Conservation (phyloP, 2,888 invertebrate genomes). For the Actias luna region DNA sequence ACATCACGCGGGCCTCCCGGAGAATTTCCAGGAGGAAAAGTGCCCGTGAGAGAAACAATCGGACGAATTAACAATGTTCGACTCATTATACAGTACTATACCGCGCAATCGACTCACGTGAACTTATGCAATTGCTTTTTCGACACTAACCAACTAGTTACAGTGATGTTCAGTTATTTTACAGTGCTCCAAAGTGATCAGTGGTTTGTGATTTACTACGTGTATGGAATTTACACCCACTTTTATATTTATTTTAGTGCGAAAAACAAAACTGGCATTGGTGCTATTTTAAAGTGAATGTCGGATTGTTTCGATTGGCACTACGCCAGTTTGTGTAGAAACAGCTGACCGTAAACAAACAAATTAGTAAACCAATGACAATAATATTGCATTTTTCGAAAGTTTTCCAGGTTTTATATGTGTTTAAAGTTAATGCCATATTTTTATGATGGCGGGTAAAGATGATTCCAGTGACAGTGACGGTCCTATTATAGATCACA, state of each 20-base stretch:
- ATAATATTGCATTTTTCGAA: slow-evolving; percentile 43
- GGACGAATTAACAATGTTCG: slow-evolving; percentile 52
- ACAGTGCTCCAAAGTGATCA: slow-evolving; percentile 57
- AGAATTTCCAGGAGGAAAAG: slow-evolving; percentile 47
- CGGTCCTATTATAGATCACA: slow-evolving; percentile 74
- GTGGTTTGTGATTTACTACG: slow-evolving; percentile 34
- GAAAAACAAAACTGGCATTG: slow-evolving; percentile 80
- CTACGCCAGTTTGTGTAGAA: slow-evolving; percentile 59
- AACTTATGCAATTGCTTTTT: slow-evolving; percentile 67
- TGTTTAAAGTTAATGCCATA: slow-evolving; percentile 35
- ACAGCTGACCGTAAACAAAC: slow-evolving; percentile 80
- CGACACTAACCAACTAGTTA: slow-evolving; percentile 53
- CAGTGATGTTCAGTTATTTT: slow-evolving; percentile 63
- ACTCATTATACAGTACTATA: slow-evolving; percentile 65
- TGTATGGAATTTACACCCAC: slow-evolving; percentile 25
- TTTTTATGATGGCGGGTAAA: slow-evolving; percentile 59
- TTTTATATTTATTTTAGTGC: slow-evolving; percentile 45
- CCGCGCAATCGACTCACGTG: slow-evolving; percentile 59
- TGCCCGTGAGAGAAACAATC: slow-evolving; percentile 20
- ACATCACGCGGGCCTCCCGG: slow-evolving; percentile 53
- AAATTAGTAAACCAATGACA: slow-evolving; percentile 56
- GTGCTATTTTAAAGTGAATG: slow-evolving; percentile 72
- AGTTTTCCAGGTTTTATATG: slow-evolving; percentile 33
- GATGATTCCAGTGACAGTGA: slow-evolving; percentile 67
- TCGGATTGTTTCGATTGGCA: slow-evolving; percentile 67